A percentile compares a stretch with the other conserved stretches of the same genome.
Evolutionary conservation across 2,888 invertebrate genomes (phyloP).

Genomic region (Mesoligia furuncula): DNA sequence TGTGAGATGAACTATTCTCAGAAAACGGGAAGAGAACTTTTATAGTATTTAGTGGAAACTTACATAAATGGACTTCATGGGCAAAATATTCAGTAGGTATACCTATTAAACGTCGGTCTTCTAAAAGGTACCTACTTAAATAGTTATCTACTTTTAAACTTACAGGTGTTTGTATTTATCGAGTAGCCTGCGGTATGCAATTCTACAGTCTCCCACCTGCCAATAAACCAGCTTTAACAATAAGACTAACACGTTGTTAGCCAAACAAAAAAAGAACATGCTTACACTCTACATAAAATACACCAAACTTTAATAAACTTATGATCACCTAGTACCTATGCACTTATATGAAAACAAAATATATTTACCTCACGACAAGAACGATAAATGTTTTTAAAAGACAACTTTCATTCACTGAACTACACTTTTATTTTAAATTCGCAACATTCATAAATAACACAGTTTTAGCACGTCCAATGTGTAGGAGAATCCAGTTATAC

Average conservation of each 20-base stretch:
- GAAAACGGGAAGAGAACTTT: background rate
- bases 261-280: constrained; percentile 10
- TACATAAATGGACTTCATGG: background rate
- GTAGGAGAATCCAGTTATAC: constrained; percentile 55
- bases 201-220: constrained; percentile 11
- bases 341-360: constrained; percentile 18
- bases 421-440: constrained; percentile 49
- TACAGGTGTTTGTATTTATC: background rate
- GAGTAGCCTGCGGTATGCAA: background rate
- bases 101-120: background rate
- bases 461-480: constrained; percentile 44
- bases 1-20: background rate
- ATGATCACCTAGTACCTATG: background rate
- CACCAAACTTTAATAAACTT: background rate
- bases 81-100: background rate
- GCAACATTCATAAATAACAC: constrained; percentile 40
- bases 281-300: constrained; percentile 1
- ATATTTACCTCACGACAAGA: constrained; percentile 56
- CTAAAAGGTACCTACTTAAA: background rate
- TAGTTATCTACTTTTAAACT: background rate
- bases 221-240: constrained; percentile 3
- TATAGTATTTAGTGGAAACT: background rate
- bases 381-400: constrained; percentile 25
- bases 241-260: background rate
- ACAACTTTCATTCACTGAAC: constrained; percentile 51